phyloP scores from a whole-genome alignment of 1,140 invertebrate genomes.

The Oscheius sp. region DNA sequence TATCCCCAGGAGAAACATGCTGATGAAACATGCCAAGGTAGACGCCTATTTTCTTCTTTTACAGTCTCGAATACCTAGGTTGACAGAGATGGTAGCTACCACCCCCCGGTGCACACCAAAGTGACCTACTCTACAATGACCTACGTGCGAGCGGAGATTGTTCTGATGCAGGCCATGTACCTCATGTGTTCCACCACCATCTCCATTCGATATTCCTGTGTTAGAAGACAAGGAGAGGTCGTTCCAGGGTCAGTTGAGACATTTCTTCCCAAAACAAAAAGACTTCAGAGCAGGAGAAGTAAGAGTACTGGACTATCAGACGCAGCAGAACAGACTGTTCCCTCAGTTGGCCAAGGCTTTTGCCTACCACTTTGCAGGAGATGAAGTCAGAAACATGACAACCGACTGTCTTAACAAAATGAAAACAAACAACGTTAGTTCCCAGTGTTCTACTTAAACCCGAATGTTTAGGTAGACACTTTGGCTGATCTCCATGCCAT shows the following conservation, averaged over 20 bases:
- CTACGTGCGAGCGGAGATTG: constrained; percentile 78
- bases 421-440: constrained; percentile 17
- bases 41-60: not conserved
- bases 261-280: not conserved
- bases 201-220: constrained; percentile 75
- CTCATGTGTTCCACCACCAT: constrained; percentile 62
- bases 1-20: constrained; percentile 81
- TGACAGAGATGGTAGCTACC: constrained; percentile 79
- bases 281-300: constrained; percentile 72
- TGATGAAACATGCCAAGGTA: constrained; percentile 88
- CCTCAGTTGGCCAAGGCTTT: constrained; percentile 76
- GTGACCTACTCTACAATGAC: constrained; percentile 93
- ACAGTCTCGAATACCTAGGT: constrained; percentile 26
- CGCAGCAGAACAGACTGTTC: constrained; percentile 86
- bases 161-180: constrained; percentile 53
- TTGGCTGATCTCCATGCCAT: constrained; percentile 77
- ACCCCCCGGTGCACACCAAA: constrained; percentile 78
- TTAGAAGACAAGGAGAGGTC: constrained; percentile 81
- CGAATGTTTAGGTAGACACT: constrained; percentile 68
- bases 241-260: constrained; percentile 71
- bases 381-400: constrained; percentile 77
- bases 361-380: constrained; percentile 73
- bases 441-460: not conserved
- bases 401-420: constrained; percentile 17
- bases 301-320: constrained; percentile 86